Percentiles rank a stretch among this genome's conserved stretches.
Conservation (phyloP, 2,888 invertebrate genomes). For the Scrobipalpa atriplicella region DNA sequence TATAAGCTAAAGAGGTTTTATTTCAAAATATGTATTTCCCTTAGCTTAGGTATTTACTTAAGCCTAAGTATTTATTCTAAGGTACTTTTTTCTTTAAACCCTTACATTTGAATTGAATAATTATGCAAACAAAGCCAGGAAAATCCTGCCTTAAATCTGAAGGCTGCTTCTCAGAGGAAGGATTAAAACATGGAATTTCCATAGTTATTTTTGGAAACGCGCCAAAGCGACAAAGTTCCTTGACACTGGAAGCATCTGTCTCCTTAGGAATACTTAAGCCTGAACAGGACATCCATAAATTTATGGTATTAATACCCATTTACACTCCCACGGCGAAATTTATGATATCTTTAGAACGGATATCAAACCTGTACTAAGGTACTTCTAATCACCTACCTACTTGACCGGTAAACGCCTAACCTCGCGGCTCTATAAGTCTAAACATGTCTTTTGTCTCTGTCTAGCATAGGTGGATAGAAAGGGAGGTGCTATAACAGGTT, state of each 20-base stretch:
- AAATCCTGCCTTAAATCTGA: neutral
- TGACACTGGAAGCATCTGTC: neutral
- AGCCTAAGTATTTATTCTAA: too few species aligned
- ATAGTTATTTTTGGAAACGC: conserved; percentile 1
- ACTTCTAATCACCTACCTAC: conserved; percentile 21
- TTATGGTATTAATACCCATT: neutral
- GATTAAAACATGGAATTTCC: neutral
- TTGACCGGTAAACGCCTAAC: conserved; percentile 24
- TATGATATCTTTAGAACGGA: neutral
- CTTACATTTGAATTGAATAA: neutral
- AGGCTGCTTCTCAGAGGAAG: conserved; percentile 1
- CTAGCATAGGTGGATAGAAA: neutral
- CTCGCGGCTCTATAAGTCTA: conserved; percentile 23
- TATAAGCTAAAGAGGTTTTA: too few species aligned
- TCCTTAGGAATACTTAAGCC: neutral
- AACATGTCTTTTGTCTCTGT: conserved; percentile 24
- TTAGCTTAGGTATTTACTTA: too few species aligned
- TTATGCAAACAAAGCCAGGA: neutral
- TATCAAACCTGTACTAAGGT: conserved; percentile 5
- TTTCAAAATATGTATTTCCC: too few species aligned
- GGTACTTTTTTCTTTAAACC: neutral
- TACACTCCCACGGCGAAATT: conserved; percentile 10
- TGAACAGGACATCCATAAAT: conserved; percentile 5
- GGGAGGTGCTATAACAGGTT: conserved; percentile 25
- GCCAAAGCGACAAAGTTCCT: conserved; percentile 10